Evolutionary conservation across 2,888 invertebrate species (phyloP).

Genomic region (Sarcophaga rosellei): DNA sequence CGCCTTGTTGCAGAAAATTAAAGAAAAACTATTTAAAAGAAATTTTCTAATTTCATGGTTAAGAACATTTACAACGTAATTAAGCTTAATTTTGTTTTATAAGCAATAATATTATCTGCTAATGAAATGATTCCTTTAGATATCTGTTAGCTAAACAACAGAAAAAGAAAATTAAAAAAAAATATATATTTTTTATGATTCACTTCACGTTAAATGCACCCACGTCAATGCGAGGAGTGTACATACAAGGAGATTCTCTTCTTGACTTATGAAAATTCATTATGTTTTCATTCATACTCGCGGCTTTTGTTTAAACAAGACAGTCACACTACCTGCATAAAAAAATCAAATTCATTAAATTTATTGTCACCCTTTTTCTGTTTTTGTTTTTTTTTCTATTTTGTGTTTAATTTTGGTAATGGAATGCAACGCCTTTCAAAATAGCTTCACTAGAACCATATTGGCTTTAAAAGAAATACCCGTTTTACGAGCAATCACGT

Average conservation of each 20-base stretch:
- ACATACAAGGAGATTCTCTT: not conserved
- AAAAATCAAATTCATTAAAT: not conserved
- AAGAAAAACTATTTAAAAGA: not conserved
- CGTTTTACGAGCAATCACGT: too few relatives aligned
- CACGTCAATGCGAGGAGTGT: constrained; percentile 16
- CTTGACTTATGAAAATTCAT: not conserved
- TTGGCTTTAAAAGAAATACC: too few relatives aligned
- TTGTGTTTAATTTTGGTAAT: too few relatives aligned
- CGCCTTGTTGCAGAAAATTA: not conserved
- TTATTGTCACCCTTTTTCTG: too few relatives aligned
- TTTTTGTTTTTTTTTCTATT: too few relatives aligned
- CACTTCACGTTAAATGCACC: constrained; percentile 48
- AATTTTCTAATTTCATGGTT: not conserved
- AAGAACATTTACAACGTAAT: not conserved
- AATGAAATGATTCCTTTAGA: too few relatives aligned
- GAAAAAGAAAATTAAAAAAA: not conserved
- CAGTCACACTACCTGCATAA: not conserved
- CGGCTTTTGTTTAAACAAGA: not conserved
- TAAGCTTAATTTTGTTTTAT: too few relatives aligned
- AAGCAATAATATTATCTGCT: too few relatives aligned
- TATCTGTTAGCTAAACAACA: too few relatives aligned
- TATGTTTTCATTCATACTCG: not conserved
- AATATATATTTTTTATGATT: constrained; percentile 48
- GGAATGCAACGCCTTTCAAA: too few relatives aligned
- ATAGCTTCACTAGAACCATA: too few relatives aligned